A percentile compares a stretch with the other conserved stretches of the same genome.
phyloP scores from a whole-genome alignment of 2,113 vertebrate species.

The Cercocebus atys region DNA sequence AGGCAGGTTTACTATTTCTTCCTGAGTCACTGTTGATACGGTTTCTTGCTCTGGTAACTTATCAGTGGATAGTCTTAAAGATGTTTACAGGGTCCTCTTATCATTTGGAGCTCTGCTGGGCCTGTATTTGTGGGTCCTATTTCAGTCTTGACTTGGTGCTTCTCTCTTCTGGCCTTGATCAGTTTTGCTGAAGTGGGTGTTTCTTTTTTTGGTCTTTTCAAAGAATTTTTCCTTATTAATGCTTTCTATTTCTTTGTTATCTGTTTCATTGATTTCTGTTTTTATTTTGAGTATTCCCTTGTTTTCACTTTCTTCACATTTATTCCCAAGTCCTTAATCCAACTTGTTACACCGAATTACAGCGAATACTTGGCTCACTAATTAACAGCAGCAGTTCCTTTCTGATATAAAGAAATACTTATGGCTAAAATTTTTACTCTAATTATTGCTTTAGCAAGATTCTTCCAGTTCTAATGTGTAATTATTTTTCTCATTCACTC shows the following conservation, averaged over 20 bases:
- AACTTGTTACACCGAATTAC: not conserved
- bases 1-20: not conserved
- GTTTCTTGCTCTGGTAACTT: not conserved
- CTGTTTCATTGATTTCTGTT: not conserved
- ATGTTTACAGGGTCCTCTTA: not conserved
- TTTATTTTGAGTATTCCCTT: not conserved
- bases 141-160: not conserved
- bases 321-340: no score
- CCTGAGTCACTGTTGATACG: not conserved
- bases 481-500: not conserved
- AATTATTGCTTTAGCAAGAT: not conserved
- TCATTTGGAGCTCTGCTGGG: not conserved
- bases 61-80: not conserved
- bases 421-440: not conserved
- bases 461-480: not conserved
- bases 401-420: not conserved
- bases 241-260: not conserved
- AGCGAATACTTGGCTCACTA: not conserved
- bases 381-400: not conserved
- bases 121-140: accelerated
- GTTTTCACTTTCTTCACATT: not conserved
- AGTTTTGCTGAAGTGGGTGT: not conserved
- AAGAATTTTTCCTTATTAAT: not conserved
- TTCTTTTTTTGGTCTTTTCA: not conserved
- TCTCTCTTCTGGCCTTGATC: not conserved